Base-by-base conservation (phyloP, 2,888 invertebrate genomes). In the Meloe dianella region DNA sequence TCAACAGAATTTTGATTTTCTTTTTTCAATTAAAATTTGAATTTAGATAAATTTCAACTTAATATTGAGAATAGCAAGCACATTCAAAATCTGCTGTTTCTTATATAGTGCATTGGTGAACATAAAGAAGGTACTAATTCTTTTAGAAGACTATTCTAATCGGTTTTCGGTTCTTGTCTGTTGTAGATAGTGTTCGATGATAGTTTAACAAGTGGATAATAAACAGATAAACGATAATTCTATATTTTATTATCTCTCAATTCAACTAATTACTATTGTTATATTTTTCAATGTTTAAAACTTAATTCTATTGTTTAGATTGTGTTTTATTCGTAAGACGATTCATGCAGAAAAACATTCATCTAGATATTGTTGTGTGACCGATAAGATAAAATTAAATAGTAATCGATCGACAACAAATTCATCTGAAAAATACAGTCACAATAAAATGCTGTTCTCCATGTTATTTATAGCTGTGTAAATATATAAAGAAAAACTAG, bases 31-130 rank as follows among this genome's bases (percentile, higher is more conserved):
- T n/a, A 51, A 5, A 51, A 51, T 22, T 10, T 2, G 22, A 51
- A 51, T 51, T 20, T 51, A n/a, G 47, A 51, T 51, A 2, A 17
- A 47, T 9, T 47, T 47, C 7, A 38, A 14, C n/a, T 38, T 38
- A 38, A n/a, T n/a, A 38, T 38, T 38, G 38, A 32, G 32, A 32
- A 32, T 47, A 20, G 10, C 10, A 51, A 2, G 47, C 62, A 64
- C 62, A 62, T 58, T 67, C 62, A 62, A 58, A 47, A 61, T 64
- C 59, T 61, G 54, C 67, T 66, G 20, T 20, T 63, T 29, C 60
- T 64, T 64, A 60, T 61, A 61, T n/a, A n/a, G 59, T 64, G 60
- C 59, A 67, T 67, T 67, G 64, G 61, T 67, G 64, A 59, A 59
- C 59, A 64, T 56, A 61, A 67, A 64, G 56, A 62, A 59, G 67